Evolutionary conservation across 2,888 invertebrate species (phyloP).

Genomic region (Isoperla grammatica): DNA sequence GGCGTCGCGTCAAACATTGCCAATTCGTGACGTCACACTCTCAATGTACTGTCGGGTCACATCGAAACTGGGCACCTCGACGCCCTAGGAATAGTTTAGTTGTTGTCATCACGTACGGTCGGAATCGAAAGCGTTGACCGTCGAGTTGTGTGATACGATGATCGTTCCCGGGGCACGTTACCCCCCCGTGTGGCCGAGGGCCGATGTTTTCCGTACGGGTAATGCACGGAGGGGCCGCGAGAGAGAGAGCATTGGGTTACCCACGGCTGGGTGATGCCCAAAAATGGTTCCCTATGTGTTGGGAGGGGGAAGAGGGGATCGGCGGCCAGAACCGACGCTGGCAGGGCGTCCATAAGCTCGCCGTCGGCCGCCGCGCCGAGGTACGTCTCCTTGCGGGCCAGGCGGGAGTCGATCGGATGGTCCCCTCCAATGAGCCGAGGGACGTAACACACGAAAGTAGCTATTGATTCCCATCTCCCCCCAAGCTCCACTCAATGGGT

Average conservation of each 20-base stretch:
- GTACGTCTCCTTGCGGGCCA: background rate
- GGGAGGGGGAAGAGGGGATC: conserved; percentile 42
- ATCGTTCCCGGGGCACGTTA: too few species aligned
- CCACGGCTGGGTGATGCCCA: conserved; percentile 53
- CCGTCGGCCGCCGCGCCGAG: background rate
- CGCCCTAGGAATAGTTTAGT: too few species aligned
- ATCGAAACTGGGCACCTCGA: background rate
- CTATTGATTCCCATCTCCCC: background rate
- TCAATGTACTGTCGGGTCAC: background rate
- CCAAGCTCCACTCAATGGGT: background rate
- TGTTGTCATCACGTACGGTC: too few species aligned
- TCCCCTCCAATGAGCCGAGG: background rate
- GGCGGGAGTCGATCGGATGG: background rate
- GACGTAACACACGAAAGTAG: background rate
- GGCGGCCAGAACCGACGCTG: background rate
- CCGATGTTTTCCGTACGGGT: conserved; percentile 21
- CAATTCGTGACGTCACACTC: background rate
- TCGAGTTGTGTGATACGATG: too few species aligned
- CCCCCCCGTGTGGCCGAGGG: conserved; percentile 6
- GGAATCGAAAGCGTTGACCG: too few species aligned
- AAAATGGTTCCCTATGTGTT: conserved; percentile 62
- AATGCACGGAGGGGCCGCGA: conserved; percentile 15
- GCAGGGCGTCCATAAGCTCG: background rate
- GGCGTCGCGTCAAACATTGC: conserved; percentile 1
- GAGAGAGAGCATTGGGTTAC: conserved; percentile 52